Conservation (phyloP, 2,113 vertebrate genomes). For the Ceyx margarethae region DNA sequence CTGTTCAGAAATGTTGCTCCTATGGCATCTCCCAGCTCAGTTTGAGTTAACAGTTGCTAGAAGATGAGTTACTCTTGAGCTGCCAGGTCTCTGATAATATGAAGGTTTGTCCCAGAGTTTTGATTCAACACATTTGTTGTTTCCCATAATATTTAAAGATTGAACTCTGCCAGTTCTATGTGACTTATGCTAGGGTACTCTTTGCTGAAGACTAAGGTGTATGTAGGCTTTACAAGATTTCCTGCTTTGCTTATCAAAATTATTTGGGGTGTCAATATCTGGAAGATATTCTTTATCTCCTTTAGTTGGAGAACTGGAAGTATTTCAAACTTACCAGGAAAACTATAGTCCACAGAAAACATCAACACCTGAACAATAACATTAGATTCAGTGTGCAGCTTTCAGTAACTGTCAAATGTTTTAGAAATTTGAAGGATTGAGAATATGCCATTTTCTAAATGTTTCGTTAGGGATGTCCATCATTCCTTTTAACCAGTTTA, state of each 20-base stretch:
- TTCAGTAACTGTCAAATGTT: neutral
- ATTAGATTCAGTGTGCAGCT: neutral
- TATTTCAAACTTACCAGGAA: neutral
- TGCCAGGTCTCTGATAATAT: neutral
- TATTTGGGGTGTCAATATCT: neutral
- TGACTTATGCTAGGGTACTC: neutral
- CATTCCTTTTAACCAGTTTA: too few relatives aligned
- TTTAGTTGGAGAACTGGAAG: neutral
- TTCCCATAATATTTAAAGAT: neutral
- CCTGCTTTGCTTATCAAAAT: neutral
- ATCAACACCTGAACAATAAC: neutral
- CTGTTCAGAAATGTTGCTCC: neutral
- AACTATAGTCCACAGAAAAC: neutral
- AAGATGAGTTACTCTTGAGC: neutral
- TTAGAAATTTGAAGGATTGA: neutral
- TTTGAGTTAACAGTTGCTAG: neutral
- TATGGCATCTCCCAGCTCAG: neutral
- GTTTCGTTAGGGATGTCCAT: neutral
- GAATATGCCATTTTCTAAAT: neutral
- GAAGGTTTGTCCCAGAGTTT: neutral
- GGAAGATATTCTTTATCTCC: neutral
- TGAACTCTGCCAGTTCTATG: rapidly evolving
- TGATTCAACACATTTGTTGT: neutral
- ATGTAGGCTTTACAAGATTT: neutral
- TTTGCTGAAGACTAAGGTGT: neutral